Conservation (phyloP, 2,888 invertebrate species). For the Piscicola geometra region DNA sequence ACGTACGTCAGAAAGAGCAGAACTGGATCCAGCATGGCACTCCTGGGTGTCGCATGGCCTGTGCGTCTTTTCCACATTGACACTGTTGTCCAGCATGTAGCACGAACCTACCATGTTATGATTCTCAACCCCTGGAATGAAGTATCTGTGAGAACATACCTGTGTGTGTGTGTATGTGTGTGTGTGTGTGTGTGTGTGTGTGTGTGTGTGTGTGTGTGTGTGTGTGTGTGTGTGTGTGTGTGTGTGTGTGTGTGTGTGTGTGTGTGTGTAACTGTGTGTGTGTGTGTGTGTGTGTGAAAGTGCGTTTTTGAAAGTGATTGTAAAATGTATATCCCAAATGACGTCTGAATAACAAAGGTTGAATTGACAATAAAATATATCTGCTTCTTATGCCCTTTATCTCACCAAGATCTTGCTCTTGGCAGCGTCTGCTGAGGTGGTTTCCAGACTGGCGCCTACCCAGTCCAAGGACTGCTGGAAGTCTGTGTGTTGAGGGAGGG, state of each 20-base stretch:
- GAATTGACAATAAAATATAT: no score
- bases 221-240: no score
- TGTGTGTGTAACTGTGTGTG: no score
- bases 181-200: no score
- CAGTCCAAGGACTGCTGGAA: background rate
- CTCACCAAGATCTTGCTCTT: background rate
- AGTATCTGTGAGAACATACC: background rate
- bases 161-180: background rate
- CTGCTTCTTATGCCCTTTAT: no score
- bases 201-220: no score
- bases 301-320: no score
- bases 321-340: no score
- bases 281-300: no score
- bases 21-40: constrained; percentile 11
- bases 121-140: background rate
- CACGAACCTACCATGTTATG: background rate
- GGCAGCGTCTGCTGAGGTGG: background rate
- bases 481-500: no score
- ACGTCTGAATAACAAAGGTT: no score
- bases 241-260: no score
- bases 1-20: background rate
- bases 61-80: background rate
- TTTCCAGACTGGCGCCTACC: background rate
- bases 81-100: background rate
- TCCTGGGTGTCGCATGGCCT: background rate